Evolutionary conservation across 1,140 invertebrate species (phyloP).

Genomic region (Panulirus ornatus): DNA sequence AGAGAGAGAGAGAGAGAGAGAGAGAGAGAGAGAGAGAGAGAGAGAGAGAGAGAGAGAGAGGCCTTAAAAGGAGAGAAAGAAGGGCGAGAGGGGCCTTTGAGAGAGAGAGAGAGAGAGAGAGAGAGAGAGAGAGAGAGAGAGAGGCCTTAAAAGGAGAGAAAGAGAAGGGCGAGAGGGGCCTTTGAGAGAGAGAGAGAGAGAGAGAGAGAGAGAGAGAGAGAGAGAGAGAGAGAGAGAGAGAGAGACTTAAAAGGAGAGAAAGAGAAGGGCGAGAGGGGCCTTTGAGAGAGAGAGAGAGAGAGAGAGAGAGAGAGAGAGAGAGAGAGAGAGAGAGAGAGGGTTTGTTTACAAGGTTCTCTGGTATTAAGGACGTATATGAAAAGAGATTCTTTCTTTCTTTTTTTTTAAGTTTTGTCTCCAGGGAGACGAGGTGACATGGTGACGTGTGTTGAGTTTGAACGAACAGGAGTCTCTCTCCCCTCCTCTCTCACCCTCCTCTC

Average conservation of each 20-base stretch:
- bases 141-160: too few species aligned
- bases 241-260: not conserved
- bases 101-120: conserved; percentile 15
- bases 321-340: conserved; percentile 22
- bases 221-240: not conserved
- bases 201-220: conserved; percentile 28
- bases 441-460: too few species aligned
- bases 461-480: not conserved
- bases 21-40: conserved; percentile 17
- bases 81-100: too few species aligned
- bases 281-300: conserved; percentile 8
- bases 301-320: conserved; percentile 18
- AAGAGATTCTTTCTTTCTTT: not conserved
- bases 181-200: conserved; percentile 10
- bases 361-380: too few species aligned
- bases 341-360: not conserved
- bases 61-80: not conserved
- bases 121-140: not conserved
- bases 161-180: not conserved
- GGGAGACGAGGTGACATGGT: not conserved
- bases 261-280: not conserved
- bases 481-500: not conserved
- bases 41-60: conserved; percentile 26
- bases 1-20: conserved; percentile 27
- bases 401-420: not conserved